phyloP scores from a whole-genome alignment of 2,113 vertebrate species.

The Piliocolobus tephrosceles region DNA sequence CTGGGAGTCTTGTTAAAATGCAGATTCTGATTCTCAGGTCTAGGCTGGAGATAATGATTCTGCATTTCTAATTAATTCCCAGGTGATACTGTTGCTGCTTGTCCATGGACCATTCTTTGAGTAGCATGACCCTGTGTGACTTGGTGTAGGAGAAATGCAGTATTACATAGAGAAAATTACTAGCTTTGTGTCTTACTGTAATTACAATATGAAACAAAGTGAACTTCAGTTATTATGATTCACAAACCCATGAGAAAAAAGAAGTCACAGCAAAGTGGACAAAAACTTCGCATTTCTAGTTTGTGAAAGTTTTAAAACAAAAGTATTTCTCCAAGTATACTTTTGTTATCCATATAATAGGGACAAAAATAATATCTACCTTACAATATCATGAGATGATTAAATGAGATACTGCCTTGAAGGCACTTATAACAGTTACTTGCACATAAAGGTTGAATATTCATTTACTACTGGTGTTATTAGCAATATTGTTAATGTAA shows the following conservation, averaged over 20 bases:
- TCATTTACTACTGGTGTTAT: not conserved
- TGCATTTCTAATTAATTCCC: not conserved
- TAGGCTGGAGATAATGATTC: not conserved
- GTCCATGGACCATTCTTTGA: not conserved
- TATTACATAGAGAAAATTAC: not conserved
- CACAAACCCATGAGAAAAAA: not conserved
- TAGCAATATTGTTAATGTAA: not conserved
- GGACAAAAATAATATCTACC: not conserved
- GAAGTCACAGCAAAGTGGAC: not conserved
- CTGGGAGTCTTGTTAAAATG: not conserved
- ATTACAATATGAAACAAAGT: not conserved
- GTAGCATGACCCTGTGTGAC: not conserved
- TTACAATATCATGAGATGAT: not conserved
- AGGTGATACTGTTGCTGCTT: not conserved
- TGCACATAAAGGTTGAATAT: not conserved
- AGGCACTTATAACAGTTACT: not conserved
- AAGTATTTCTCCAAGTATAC: not conserved
- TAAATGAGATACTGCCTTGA: not conserved
- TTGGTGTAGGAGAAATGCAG: not conserved
- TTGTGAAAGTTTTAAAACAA: not conserved
- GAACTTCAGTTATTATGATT: not conserved
- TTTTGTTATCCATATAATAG: not conserved
- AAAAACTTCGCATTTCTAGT: not conserved
- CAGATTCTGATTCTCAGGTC: slow-evolving; percentile 14
- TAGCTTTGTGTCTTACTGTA: not conserved